Percentiles rank a stretch among this genome's conserved stretches.
phyloP scores from a whole-genome alignment of 2,113 vertebrate genomes.

The Oryzias woworae region DNA sequence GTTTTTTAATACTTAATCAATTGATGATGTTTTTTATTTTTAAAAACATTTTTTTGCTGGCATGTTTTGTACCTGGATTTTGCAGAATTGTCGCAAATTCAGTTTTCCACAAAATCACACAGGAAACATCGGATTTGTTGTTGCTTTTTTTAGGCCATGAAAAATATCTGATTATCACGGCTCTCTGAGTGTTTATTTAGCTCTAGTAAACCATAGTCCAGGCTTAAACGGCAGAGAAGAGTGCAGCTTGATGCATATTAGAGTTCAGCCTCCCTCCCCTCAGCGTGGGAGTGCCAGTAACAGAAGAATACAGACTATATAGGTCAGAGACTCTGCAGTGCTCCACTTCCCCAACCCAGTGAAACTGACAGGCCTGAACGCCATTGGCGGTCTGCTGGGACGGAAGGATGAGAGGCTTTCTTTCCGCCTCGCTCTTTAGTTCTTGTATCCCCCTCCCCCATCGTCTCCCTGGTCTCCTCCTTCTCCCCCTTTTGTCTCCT shows the following conservation, averaged over 20 bases:
- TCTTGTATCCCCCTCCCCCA: conserved; percentile 55
- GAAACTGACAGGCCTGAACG: conserved; percentile 76
- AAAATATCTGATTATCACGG: conserved; percentile 53
- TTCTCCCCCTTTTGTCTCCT: conserved; percentile 34
- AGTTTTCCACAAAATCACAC: conserved; percentile 25
- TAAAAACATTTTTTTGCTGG: background rate
- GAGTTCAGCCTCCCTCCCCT: conserved; percentile 69
- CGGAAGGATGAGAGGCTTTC: conserved; percentile 71
- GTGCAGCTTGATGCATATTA: conserved; percentile 67
- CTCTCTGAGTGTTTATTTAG: conserved; percentile 64
- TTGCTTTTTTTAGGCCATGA: conserved; percentile 46
- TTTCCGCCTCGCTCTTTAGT: conserved; percentile 33
- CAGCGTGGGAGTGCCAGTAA: conserved; percentile 71
- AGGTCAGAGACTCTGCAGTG: conserved; percentile 80
- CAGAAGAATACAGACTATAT: conserved; percentile 76
- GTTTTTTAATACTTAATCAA: conserved; percentile 20
- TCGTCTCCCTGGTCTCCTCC: conserved; percentile 32
- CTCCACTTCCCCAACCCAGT: conserved; percentile 75
- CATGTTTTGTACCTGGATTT: conserved; percentile 32
- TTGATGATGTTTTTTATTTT: conserved; percentile 32
- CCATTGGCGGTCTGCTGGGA: conserved; percentile 76
- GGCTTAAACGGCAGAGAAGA: conserved; percentile 50
- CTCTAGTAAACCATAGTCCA: conserved; percentile 48
- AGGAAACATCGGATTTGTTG: conserved; percentile 16
- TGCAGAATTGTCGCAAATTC: conserved; percentile 27